Percentiles rank a stretch among this genome's conserved stretches.
Conservation (phyloP, 2,797 vertebrate genomes). For the Holocentrus rufus region DNA sequence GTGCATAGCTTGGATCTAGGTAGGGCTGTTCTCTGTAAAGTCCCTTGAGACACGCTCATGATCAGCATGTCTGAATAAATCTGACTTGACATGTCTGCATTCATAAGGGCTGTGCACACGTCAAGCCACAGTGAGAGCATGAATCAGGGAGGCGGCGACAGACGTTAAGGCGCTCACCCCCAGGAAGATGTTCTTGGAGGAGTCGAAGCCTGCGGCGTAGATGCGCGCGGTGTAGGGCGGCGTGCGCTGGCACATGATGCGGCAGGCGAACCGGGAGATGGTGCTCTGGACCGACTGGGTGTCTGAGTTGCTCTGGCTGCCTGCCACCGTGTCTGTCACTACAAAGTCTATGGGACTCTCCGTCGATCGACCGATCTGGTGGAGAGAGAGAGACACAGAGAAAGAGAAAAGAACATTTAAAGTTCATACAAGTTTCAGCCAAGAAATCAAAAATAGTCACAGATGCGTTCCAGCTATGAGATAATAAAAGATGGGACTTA, state of each 20-base stretch:
- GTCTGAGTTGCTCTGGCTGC: too few relatives aligned
- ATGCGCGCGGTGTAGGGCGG: conserved; percentile 85
- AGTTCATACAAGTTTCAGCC: background rate
- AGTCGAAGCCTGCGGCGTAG: conserved; percentile 86
- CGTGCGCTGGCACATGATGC: conserved; percentile 83
- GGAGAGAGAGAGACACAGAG: conserved; percentile 6
- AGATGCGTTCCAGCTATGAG: background rate
- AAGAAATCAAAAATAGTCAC: background rate
- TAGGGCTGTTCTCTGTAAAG: too few relatives aligned
- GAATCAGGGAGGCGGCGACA: too few relatives aligned
- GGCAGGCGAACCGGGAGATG: conserved; percentile 84
- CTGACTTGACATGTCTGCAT: background rate
- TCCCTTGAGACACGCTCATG: too few relatives aligned
- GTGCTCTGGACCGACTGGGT: too few relatives aligned
- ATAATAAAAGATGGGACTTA: too few relatives aligned
- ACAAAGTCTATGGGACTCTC: conserved; percentile 86
- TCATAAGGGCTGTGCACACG: too few relatives aligned
- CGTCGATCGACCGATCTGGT: conserved; percentile 90
- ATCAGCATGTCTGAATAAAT: too few relatives aligned
- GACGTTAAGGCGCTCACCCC: too few relatives aligned
- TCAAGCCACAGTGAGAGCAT: too few relatives aligned
- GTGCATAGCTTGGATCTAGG: too few relatives aligned
- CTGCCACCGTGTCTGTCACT: conserved; percentile 83
- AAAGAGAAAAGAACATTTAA: background rate
- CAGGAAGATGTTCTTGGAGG: conserved; percentile 86